Conservation (phyloP, 1,140 invertebrate genomes). For the Limonius californicus region DNA sequence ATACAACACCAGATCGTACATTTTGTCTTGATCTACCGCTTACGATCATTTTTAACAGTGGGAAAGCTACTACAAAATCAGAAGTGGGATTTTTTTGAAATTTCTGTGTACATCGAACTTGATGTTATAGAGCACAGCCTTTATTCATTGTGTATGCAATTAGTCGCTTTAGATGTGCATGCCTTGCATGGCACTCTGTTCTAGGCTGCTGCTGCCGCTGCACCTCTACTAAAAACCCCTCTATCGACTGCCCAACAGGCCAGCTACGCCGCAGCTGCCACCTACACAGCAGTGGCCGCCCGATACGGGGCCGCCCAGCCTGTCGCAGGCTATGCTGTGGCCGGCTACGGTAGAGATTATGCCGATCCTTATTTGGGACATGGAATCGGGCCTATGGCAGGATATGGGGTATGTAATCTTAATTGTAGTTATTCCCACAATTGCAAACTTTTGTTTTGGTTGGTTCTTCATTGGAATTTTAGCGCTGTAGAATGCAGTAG, state of each 20-base stretch:
- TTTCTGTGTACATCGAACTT: background rate
- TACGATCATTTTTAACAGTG: background rate
- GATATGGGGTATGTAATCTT: conserved; percentile 80
- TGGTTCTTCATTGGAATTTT: background rate
- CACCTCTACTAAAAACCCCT: conserved; percentile 53
- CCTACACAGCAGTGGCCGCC: conserved; percentile 77
- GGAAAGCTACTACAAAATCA: background rate
- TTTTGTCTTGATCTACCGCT: background rate
- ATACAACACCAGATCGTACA: background rate
- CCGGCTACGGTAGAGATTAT: conserved; percentile 85
- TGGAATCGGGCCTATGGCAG: conserved; percentile 91
- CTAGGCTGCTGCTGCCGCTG: conserved; percentile 69
- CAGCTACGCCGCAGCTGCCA: conserved; percentile 76
- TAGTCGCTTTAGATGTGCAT: conserved; percentile 50
- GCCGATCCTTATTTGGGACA: conserved; percentile 93
- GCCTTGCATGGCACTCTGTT: conserved; percentile 51
- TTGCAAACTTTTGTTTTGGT: background rate
- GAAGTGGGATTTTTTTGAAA: background rate
- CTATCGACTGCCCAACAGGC: conserved; percentile 66
- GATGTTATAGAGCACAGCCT: conserved; percentile 11
- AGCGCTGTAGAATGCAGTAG: background rate
- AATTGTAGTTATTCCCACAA: no score
- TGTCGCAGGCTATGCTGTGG: conserved; percentile 61
- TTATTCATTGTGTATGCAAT: conserved; percentile 5
- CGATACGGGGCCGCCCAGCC: conserved; percentile 65